phyloP scores from a whole-genome alignment of 1,140 invertebrate genomes.

The Aphelinus atriplicis region DNA sequence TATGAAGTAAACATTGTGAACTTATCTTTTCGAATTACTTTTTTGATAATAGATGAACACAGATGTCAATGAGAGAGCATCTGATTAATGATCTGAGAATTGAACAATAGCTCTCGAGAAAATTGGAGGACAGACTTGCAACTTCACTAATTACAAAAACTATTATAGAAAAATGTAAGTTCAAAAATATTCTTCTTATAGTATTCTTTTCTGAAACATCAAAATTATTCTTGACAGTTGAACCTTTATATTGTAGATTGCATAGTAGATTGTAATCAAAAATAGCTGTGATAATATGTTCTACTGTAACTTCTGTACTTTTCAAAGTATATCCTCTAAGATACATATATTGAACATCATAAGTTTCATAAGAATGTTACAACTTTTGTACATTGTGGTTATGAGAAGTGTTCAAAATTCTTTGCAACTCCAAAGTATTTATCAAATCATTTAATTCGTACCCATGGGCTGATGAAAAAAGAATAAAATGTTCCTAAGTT shows the following conservation, averaged over 20 bases:
- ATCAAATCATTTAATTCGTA: neutral
- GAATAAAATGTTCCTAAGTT: neutral
- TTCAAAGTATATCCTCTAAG: neutral
- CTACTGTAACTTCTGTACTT: neutral
- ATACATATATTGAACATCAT: slow-evolving; percentile 10
- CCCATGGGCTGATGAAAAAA: neutral
- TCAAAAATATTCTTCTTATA: no score
- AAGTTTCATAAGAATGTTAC: slow-evolving; percentile 12
- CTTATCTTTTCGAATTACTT: slow-evolving; percentile 25
- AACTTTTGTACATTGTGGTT: slow-evolving; percentile 17
- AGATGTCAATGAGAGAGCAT: no score
- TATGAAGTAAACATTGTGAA: slow-evolving; percentile 29
- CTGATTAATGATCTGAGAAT: no score
- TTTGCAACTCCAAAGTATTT: neutral
- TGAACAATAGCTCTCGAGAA: no score
- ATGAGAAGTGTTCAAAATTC: slow-evolving; percentile 16
- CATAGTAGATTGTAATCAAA: no score
- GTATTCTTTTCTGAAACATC: no score
- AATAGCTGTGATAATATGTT: neutral
- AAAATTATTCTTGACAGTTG: no score
- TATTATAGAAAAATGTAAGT: no score
- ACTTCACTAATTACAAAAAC: no score
- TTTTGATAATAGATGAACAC: no score
- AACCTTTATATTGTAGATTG: no score
- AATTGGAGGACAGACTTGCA: no score